Base-by-base conservation (phyloP, 2,888 invertebrate species). In the Diarsia mendica region DNA sequence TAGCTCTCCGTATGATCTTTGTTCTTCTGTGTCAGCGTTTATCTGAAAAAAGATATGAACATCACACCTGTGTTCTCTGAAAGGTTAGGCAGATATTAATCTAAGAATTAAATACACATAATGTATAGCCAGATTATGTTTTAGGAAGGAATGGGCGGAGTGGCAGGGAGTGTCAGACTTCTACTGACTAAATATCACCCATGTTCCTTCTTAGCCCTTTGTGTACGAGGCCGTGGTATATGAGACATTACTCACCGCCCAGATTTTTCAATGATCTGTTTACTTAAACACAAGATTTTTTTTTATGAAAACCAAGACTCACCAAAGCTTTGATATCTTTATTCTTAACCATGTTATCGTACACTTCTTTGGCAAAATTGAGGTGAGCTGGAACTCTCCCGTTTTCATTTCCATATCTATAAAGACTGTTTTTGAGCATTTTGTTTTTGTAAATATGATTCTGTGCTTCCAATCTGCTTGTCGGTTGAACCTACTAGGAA, bases 1-100 rank as follows among this genome's bases (percentile, higher is more conserved):
- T n/a, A 93, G 72, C 20, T 91, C 85, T 0, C 76, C 76, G 71
- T 88, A 92, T 0, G 90, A 90, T 0, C 89, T 53, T 1, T 72
- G 79, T 53, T 92, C 90, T 0, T 82, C 80, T 0, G 90, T 90
- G 20, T 86, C 85, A 0, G 88, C 75, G 23, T 88, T 85, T 11
- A 89, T 77, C 89, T 89, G 67, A 28, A 39, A 55, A 39, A 18
- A 28, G 9, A n/a, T 18, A 46, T 15, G 9, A 18, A 18, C 3
- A 3, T 60, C 3, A 6, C 8, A 20, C 0, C 6, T n/a, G n/a
- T n/a, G n/a, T 44, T 39, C 39, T 39, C 39, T 5, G 39, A 39
- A 39, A 39, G 39, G 5, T 39, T 39, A 39, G 4, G 39, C 39
- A 39, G 39, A 39, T 5, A 39, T 39, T 39, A 5, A 39, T 39